phyloP scores from a whole-genome alignment of 2,797 vertebrate genomes.

The Macropus fuliginosus region DNA sequence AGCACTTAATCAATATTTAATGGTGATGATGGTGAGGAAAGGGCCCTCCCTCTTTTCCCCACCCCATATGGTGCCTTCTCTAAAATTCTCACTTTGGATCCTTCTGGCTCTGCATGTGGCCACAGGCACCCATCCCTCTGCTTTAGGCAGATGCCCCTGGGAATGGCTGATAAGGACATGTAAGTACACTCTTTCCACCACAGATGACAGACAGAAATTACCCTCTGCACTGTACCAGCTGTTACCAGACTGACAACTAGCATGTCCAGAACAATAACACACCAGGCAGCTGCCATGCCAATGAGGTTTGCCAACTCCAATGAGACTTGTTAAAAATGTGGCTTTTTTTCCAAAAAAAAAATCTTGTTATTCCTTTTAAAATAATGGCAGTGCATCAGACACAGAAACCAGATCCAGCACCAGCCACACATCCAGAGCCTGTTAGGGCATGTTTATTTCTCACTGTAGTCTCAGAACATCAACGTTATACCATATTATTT shows the following conservation, averaged over 20 bases:
- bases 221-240: conserved; percentile 77
- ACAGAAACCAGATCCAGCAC: fast-evolving
- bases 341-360: background rate
- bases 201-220: conserved; percentile 64
- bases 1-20: background rate
- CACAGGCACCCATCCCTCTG: background rate
- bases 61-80: background rate
- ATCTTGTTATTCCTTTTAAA: background rate
- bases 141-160: background rate
- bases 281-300: conserved; percentile 7
- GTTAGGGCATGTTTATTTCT: background rate
- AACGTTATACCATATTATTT: fast-evolving
- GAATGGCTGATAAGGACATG: background rate
- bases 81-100: background rate
- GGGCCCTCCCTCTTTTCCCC: background rate
- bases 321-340: background rate
- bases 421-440: background rate
- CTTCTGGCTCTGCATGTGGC: conserved; percentile 37
- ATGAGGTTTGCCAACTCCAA: background rate
- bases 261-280: conserved; percentile 31
- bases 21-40: background rate
- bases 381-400: background rate
- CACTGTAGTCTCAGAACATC: fast-evolving
- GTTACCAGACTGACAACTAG: conserved; percentile 61
- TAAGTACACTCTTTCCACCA: background rate